Evolutionary conservation across 2,888 invertebrate species (phyloP).

Genomic region (Stenotaenia linearis): DNA sequence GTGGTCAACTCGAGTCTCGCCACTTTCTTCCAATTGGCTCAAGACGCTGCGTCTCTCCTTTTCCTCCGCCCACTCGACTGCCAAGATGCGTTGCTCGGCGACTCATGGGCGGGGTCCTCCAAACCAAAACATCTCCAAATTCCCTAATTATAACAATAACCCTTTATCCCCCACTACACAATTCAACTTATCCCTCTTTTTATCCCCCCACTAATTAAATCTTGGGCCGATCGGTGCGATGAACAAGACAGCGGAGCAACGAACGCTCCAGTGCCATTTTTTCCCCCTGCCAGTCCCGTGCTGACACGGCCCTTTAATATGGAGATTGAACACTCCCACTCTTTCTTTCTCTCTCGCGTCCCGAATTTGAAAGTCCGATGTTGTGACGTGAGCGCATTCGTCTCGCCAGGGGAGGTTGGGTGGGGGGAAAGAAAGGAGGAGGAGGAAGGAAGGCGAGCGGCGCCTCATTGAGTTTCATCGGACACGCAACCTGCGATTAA

Average conservation of each 20-base stretch:
- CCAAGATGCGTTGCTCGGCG: neutral
- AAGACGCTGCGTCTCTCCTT: neutral
- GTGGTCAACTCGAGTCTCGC: constrained; percentile 6
- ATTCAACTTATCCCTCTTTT: neutral
- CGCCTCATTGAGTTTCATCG: constrained; percentile 24
- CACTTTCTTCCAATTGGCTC: constrained; percentile 26
- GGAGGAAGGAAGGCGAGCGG: no score
- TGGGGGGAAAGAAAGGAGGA: neutral
- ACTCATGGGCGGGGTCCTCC: neutral
- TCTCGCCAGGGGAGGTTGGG: neutral
- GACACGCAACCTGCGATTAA: constrained; percentile 17
- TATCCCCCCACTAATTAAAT: neutral
- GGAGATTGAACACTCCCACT: neutral
- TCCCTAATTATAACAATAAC: neutral
- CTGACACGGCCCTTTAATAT: constrained; percentile 26
- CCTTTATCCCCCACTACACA: neutral
- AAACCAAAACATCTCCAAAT: neutral
- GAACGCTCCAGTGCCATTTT: neutral
- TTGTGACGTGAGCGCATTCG: constrained; percentile 7
- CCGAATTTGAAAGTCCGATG: constrained; percentile 16
- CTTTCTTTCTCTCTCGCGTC: neutral
- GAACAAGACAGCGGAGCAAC: neutral
- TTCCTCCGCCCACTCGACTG: neutral
- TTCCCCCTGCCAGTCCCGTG: neutral
- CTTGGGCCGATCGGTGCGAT: neutral